Evolutionary conservation across 2,888 invertebrate genomes (phyloP).

Genomic region (Camptogramma bilineatum): DNA sequence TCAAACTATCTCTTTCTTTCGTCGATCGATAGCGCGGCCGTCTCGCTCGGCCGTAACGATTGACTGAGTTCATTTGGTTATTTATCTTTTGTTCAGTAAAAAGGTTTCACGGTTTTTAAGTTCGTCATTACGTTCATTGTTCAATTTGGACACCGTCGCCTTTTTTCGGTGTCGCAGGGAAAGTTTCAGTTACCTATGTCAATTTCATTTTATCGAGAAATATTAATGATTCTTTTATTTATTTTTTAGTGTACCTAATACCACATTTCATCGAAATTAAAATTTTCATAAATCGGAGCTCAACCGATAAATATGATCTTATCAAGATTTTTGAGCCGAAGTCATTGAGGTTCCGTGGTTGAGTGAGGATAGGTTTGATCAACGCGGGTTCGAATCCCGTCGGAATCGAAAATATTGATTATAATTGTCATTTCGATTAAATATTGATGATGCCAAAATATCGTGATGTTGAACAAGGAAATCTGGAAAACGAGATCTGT

Average conservation of each 20-base stretch:
- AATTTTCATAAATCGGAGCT: no score
- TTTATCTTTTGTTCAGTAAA: conserved; percentile 56
- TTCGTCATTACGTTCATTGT: conserved; percentile 50
- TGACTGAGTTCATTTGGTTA: conserved; percentile 53
- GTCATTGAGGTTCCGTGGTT: no score
- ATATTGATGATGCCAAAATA: conserved; percentile 41
- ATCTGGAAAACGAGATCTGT: no score
- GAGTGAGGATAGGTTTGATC: no score
- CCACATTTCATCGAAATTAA: no score
- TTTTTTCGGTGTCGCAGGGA: conserved; percentile 53
- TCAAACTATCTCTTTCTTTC: conserved; percentile 45
- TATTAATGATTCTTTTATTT: no score
- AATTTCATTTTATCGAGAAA: conserved; percentile 51
- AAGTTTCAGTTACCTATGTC: conserved; percentile 55
- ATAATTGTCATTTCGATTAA: no score
- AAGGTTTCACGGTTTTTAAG: conserved; percentile 52
- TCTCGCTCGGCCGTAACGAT: conserved; percentile 47
- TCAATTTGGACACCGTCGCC: conserved; percentile 39
- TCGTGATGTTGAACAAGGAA: conserved; percentile 38
- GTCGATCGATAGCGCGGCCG: conserved; percentile 34
- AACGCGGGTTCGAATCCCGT: no score
- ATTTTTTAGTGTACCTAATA: no score
- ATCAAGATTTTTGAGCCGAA: no score
- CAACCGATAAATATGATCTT: no score
- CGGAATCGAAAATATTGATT: no score